Percentiles rank a stretch among this genome's conserved stretches.
Conservation (phyloP, 2,113 vertebrate genomes). For the Camelus bactrianus region DNA sequence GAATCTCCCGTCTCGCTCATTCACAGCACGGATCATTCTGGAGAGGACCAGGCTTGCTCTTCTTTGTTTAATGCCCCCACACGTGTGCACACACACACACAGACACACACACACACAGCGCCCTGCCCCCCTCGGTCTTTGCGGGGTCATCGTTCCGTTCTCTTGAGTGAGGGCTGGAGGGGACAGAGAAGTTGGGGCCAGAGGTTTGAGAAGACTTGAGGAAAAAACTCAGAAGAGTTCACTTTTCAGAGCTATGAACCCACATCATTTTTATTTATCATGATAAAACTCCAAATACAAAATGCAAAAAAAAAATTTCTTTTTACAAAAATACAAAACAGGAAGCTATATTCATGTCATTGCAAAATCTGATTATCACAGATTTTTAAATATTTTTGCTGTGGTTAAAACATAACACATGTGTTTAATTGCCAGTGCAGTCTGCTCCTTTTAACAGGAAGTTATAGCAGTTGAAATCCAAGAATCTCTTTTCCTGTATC, state of each 20-base stretch:
- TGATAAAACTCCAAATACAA: background rate
- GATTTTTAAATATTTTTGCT: background rate
- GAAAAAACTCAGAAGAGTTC: background rate
- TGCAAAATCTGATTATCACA: background rate
- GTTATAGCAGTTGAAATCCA: background rate
- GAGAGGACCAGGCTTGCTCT: too few relatives aligned
- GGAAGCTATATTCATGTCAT: background rate
- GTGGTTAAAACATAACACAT: rapidly evolving
- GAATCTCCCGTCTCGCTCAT: background rate
- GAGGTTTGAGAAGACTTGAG: background rate
- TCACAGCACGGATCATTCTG: background rate
- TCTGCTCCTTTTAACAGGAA: background rate
- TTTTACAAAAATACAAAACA: background rate
- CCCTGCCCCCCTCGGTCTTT: background rate
- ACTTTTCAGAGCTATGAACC: background rate
- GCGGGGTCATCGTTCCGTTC: rapidly evolving
- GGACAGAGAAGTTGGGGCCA: background rate
- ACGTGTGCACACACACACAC: rapidly evolving
- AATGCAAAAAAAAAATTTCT: background rate
- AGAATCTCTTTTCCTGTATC: background rate
- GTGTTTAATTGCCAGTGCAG: too few relatives aligned
- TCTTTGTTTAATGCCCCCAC: background rate
- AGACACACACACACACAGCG: rapidly evolving
- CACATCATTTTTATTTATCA: background rate
- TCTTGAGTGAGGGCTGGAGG: too few relatives aligned